Base-by-base conservation (phyloP, 1,140 invertebrate species). In the Caenorhabditis remanei region DNA sequence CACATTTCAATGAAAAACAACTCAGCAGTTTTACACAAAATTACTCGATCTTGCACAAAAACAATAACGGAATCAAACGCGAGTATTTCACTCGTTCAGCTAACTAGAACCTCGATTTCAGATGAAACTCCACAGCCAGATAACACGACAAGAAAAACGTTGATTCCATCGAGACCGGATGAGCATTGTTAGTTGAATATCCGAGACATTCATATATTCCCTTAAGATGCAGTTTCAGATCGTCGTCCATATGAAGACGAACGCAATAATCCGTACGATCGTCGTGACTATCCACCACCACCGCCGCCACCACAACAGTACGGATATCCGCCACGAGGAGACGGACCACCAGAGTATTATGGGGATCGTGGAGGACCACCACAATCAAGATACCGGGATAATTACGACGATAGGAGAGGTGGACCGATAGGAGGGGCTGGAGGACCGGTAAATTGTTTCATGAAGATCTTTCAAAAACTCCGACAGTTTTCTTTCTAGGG, bases 21-120 rank as follows among this genome's bases (percentile, higher is more conserved):
- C 5, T n/a, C 13, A 71, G 41, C 71, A 79, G 24, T 79, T 79
- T 79, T 32, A n/a, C 71, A 79, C 71, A 79, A 79, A 79, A 50
- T 19, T 71, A 32, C 6, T 3, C 65, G 46, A 71, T 71, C 43
- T 46, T 71, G 41, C 65, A 71, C 71, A 53, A 21, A 67, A 11
- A 32, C 9, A 40, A 19, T 50, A 24, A 79, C 7, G 11, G 40
- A 32, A 32, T 32, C 32, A 32, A 32, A 32, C 32, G 32, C 32
- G 32, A 32, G 32, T 32, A 32, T 32, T 32, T 32, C 32, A 32
- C 32, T 32, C 46, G 43, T 13, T 11, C 16, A 79, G 5, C n/a
- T 4, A 53, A n/a, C 19, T 50, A 50, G 71, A 50, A 79, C 7
- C 67, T 13, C 46, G 24, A 40, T 61, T 84, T 63, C 83, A 84